Base-by-base conservation (phyloP, 2,113 vertebrate species). In the Amia ocellicauda region DNA sequence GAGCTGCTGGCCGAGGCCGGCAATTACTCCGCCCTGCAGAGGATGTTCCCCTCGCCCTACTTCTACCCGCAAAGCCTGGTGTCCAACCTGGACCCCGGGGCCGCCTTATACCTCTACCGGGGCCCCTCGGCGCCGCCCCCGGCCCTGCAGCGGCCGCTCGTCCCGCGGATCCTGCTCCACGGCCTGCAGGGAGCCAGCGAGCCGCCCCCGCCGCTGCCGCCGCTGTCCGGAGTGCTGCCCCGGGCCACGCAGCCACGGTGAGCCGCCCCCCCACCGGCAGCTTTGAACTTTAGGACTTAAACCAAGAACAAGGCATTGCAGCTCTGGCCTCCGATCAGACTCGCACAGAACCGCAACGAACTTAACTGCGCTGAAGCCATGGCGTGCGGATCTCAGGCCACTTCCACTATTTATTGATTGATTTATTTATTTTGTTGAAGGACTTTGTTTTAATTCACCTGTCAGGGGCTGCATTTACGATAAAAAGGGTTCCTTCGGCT, bases 21-120 rank as follows among this genome's bases (percentile, higher is more conserved):
- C 36, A 98, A 97, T 79, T 98, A 98, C 65, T 96, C 94, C 0
- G 95, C 96, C 26, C 90, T 98, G 0, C 96, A 98, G 86, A 85
- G 96, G 79, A 96, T 98, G 94, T 98, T 98, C 82, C 96, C 95
- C 47, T 95, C 95, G 62, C 95, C 95, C 58, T 98, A 98, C 68
- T 98, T 98, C 91, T 98, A 98, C 83, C 95, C 96, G 40, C 96
- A 97, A 78, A 95, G 94, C 58, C 78, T 98, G 56, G 89, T 99
- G 60, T 97, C 96, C 78, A 97, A 96, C 79, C 83, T 99, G 85
- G 95, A 99, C 73, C 96, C 96, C 2, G 90, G 92, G 53, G 93
- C 95, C 19, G 95, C 96, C 47, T 91, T 98, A 31, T 98, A 98
- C 71, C 84, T 99, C 75, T 99, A 96, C 86, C 85, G 96, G 50